A percentile compares a stretch with the other conserved stretches of the same genome.
Conservation (phyloP, 2,113 vertebrate genomes). For the Acanthisitta chloris region DNA sequence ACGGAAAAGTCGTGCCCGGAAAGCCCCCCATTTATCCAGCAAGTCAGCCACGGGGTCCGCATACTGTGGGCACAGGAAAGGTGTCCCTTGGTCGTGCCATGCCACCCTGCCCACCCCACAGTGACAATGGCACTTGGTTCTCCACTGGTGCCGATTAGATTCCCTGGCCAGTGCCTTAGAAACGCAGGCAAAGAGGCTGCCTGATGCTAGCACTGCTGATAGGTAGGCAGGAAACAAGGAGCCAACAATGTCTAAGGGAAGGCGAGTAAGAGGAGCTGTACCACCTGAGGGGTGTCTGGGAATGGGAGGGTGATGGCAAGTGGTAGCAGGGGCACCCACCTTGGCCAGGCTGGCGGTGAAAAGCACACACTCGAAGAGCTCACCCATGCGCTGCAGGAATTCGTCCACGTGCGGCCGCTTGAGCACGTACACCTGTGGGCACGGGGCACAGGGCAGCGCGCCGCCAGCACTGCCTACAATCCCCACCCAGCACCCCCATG, state of each 20-base stretch:
- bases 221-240: no score
- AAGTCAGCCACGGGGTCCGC: constrained; percentile 94
- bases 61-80: constrained; percentile 68
- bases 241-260: fast-evolving
- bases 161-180: background rate
- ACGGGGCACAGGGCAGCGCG: background rate
- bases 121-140: background rate
- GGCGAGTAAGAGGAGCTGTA: background rate
- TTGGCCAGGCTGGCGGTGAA: constrained; percentile 98
- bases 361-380: constrained; percentile 95
- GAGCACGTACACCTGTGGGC: constrained; percentile 88
- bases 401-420: constrained; percentile 95
- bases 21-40: constrained; percentile 93
- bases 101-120: fast-evolving
- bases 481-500: fast-evolving
- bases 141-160: background rate
- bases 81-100: fast-evolving
- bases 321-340: constrained; percentile 68
- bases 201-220: background rate
- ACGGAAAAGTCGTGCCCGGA: constrained; percentile 90
- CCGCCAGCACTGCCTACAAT: fast-evolving
- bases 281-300: fast-evolving
- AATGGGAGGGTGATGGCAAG: fast-evolving
- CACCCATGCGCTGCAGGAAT: constrained; percentile 93
- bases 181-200: background rate